Conservation (phyloP, 2,888 invertebrate genomes). For the Epistrophe grossulariae region DNA sequence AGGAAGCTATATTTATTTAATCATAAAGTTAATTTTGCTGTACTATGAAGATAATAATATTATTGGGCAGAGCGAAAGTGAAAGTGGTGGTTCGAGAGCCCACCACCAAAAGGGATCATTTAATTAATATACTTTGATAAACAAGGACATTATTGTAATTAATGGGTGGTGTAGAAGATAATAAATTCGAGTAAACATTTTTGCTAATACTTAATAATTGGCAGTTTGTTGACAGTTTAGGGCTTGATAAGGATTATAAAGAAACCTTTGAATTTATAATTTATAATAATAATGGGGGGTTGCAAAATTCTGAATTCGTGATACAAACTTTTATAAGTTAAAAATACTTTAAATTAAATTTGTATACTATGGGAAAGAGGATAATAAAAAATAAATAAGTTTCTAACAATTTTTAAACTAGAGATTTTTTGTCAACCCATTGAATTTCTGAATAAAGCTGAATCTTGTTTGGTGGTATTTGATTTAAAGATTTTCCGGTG, state of each 20-base stretch:
- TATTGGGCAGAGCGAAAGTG: background rate
- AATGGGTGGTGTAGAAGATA: background rate
- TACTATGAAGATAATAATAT: conserved; percentile 31
- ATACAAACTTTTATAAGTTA: too few species aligned
- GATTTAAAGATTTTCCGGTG: too few species aligned
- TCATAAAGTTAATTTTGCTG: conserved; percentile 12
- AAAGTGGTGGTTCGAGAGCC: background rate
- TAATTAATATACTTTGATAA: conserved; percentile 11
- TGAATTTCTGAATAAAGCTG: too few species aligned
- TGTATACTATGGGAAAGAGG: too few species aligned
- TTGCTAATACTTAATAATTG: background rate
- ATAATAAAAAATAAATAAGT: too few species aligned
- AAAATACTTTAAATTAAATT: too few species aligned
- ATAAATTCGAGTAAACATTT: background rate
- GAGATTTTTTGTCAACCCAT: too few species aligned
- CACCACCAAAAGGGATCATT: background rate
- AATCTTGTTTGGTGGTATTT: too few species aligned
- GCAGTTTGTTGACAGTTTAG: conserved; percentile 6
- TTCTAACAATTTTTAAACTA: too few species aligned
- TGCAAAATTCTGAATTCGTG: too few species aligned
- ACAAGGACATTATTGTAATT: conserved; percentile 13
- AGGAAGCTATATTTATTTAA: conserved; percentile 36
- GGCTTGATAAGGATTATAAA: background rate
- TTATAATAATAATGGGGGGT: background rate
- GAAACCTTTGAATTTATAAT: background rate